These are phyloP conservation scores for Raja brachyura DNA, from an alignment of 2,113 vertebrate species.

Conservation along the genomic window DNA sequence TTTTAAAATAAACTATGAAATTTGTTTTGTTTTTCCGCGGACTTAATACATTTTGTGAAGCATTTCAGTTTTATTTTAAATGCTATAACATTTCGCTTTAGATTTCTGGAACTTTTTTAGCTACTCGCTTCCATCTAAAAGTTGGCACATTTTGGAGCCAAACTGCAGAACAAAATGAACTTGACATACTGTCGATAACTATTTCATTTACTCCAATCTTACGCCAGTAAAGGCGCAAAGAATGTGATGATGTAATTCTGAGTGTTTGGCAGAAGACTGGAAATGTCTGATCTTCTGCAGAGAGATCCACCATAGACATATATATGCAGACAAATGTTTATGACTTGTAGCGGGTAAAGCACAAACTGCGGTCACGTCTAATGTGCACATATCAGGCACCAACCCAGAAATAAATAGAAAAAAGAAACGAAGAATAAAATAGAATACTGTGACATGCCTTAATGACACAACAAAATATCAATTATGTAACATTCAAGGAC, in stretches of 20 bases:
- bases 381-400: not conserved
- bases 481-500: not conserved
- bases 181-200: not conserved
- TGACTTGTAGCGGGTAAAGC: not conserved
- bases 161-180: not conserved
- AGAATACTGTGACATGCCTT: not conserved
- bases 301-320: not conserved
- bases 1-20: too few relatives aligned
- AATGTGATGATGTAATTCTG: not conserved
- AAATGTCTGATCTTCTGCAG: not conserved
- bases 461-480: not conserved
- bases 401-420: not conserved
- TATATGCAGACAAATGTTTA: not conserved
- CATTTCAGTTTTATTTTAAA: not conserved
- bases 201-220: not conserved
- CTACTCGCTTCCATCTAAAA: not conserved
- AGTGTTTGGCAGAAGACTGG: not conserved
- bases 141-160: not conserved
- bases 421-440: not conserved
- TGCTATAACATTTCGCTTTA: not conserved
- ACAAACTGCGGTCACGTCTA: not conserved
- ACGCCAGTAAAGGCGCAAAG: not conserved
- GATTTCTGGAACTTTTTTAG: not conserved
- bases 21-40: too few relatives aligned
- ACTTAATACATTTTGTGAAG: not conserved